Conservation (phyloP, 2,113 vertebrate species). For the Petroica traversi region DNA sequence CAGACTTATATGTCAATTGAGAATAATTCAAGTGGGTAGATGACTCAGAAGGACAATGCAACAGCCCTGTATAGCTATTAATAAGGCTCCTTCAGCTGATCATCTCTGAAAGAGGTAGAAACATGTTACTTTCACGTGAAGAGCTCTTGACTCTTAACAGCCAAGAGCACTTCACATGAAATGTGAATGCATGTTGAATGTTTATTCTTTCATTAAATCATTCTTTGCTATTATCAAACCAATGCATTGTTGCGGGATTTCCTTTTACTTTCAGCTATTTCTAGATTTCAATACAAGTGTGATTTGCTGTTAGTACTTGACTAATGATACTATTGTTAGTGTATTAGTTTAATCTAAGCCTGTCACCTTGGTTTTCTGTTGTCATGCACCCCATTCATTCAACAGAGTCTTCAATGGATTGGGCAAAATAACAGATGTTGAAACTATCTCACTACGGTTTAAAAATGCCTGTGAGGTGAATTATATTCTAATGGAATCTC, state of each 20-base stretch:
- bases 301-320: constrained; percentile 33
- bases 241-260: constrained; percentile 33
- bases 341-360: constrained; percentile 55
- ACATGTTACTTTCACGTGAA: constrained; percentile 60
- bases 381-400: not conserved
- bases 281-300: constrained; percentile 33
- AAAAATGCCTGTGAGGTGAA: not conserved
- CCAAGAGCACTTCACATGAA: constrained; percentile 64
- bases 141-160: constrained; percentile 42
- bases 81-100: constrained; percentile 43
- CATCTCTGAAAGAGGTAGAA: constrained; percentile 60
- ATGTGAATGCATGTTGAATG: constrained; percentile 46
- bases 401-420: not conserved
- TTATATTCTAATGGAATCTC: not conserved
- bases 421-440: constrained; percentile 19
- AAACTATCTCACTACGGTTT: not conserved
- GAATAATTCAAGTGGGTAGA: constrained; percentile 60
- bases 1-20: constrained; percentile 54
- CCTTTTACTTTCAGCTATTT: constrained; percentile 47
- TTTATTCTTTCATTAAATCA: constrained; percentile 57
- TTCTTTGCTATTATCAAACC: constrained; percentile 55
- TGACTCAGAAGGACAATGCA: constrained; percentile 62
- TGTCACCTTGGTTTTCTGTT: constrained; percentile 44
- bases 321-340: constrained; percentile 58
- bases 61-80: constrained; percentile 39